Evolutionary conservation across 1,140 invertebrate genomes (phyloP), one percentile per base, ranked within the genome.

Genomic region (Aleiodes sp.): DNA sequence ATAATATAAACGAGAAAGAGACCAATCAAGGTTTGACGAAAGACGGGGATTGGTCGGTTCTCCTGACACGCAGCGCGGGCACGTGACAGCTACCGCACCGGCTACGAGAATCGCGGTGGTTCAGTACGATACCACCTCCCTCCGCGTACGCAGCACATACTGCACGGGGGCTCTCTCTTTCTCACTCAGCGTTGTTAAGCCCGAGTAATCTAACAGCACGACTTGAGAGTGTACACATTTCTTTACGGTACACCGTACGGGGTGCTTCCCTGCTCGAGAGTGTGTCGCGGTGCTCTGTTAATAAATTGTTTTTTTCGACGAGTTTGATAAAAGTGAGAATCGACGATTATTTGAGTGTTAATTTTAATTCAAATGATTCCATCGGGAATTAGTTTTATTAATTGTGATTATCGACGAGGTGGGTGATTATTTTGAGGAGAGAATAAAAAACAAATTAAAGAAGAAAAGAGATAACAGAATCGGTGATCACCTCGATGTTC

Each of bases 21-120:
- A 85, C 87, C 87, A 88, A 88, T 88, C 87, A 88, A 88, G 87
- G 87, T 87, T 88, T 88, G 88, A 87, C 85, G 85, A 85, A 87
- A 83, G 84, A 80, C 82, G 79, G 82, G 87, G 86, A 88, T 88
- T 88, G 87, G 86, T 86, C 84, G 71, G 77, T 65, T 76, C 75
- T 76, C 73, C 78, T 81, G 77, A 77, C 75, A 81, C 78, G 78
- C 78, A 80, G 80, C 76, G 77, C 82, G 81, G 82, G 84, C 83
- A 86, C 84, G 84, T 86, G 84, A 85, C 84, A 86, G 82, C 83
- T 85, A 84, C 82, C 82, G 83, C 82, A 82, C 80, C 77, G 77
- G 77, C 75, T 75, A 74, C 74, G 71, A 77, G 75, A 73, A 79
- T 76, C 79, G 79, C 81, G 82, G 82, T 77, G 76, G 72, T 81